Percentiles rank a stretch among this genome's conserved stretches.
Conservation (phyloP, 2,113 vertebrate genomes). For the Osmerus eperlanus region DNA sequence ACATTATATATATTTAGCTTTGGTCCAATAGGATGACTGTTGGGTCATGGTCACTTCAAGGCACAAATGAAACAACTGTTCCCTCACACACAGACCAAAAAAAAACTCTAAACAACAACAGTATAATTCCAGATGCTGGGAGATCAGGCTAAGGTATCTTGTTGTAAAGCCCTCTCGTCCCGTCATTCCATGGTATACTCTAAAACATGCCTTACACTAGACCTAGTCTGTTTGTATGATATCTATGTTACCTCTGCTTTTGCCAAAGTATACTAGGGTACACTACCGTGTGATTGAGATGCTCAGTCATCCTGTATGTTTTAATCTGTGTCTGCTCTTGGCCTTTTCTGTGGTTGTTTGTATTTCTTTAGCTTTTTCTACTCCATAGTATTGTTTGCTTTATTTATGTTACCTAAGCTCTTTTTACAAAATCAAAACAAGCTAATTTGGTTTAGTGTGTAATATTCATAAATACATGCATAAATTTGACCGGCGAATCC, state of each 20-base stretch:
- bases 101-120: conserved; percentile 6
- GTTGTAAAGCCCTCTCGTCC: neutral
- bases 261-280: conserved; percentile 52
- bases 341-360: conserved; percentile 19
- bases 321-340: conserved; percentile 23
- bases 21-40: too few species aligned
- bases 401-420: too few species aligned
- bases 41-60: neutral
- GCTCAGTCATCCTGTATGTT: conserved; percentile 18
- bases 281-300: conserved; percentile 26
- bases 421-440: too few species aligned
- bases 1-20: too few species aligned
- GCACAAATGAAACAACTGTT: neutral
- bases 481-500: too few species aligned
- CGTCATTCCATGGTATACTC: conserved; percentile 7
- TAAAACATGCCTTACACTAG: conserved; percentile 35
- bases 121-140: neutral
- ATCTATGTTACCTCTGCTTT: conserved; percentile 28
- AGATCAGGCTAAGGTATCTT: conserved; percentile 7
- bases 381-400: conserved; percentile 6
- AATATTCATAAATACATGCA: conserved; percentile 3
- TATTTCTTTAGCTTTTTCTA: conserved; percentile 37
- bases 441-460: too few species aligned
- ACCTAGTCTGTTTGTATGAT: conserved; percentile 12
- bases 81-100: neutral